Evolutionary conservation across 2,113 vertebrate genomes (phyloP).

Genomic region (Chaetodon auriga): DNA sequence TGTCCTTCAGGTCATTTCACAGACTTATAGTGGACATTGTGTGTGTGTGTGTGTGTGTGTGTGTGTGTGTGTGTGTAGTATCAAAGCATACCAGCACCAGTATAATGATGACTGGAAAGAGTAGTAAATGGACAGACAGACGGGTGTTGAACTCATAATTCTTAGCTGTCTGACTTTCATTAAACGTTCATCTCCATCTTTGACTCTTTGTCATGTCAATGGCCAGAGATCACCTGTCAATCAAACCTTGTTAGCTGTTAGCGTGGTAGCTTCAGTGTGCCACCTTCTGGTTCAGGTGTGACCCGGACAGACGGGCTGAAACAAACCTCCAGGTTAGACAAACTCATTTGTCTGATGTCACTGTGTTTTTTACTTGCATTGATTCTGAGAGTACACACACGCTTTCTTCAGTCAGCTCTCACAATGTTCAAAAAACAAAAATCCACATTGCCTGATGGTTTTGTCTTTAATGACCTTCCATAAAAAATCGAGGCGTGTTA

Average conservation of each 20-base stretch:
- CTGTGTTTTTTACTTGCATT: too few relatives aligned
- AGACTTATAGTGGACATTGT: too few relatives aligned
- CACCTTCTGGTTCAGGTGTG: too few relatives aligned
- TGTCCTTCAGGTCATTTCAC: too few relatives aligned
- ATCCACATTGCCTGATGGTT: rapidly evolving
- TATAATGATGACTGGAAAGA: not conserved
- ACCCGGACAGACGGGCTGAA: too few relatives aligned
- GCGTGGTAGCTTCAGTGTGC: too few relatives aligned
- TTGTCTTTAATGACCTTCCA: not conserved
- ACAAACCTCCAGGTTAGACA: too few relatives aligned
- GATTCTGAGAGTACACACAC: not conserved
- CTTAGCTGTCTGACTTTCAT: not conserved
- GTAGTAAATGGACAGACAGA: too few relatives aligned
- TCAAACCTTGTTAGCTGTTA: not conserved
- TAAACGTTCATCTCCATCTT: not conserved
- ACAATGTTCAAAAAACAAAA: not conserved
- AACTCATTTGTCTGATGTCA: too few relatives aligned
- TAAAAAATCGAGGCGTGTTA: not conserved
- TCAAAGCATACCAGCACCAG: too few relatives aligned
- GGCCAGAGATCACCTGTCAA: not conserved
- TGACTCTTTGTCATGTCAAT: not conserved
- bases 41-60: slow-evolving; percentile 11
- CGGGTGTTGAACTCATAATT: not conserved
- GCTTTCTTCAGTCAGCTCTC: not conserved
- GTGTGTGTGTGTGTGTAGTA: slow-evolving; percentile 3